These are phyloP conservation scores for Suncus etruscus DNA, from an alignment of 2,113 vertebrate species.

Conservation along the genomic window DNA sequence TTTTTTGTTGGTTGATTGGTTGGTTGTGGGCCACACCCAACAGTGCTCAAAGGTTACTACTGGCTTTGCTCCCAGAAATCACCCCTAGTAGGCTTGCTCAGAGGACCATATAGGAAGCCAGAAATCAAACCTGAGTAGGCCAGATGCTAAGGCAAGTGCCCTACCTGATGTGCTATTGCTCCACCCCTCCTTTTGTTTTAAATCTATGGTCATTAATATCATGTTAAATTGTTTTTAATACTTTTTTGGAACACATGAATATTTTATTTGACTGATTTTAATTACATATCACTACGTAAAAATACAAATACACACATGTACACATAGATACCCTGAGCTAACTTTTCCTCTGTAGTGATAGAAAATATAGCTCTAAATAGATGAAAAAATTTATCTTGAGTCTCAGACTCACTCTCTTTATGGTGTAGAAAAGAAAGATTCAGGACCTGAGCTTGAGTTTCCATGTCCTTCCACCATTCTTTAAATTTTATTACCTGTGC, in stretches of 20 bases:
- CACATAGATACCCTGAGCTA: not conserved
- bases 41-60: too few relatives aligned
- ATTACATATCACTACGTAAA: not conserved
- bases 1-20: too few relatives aligned
- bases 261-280: constrained; percentile 20
- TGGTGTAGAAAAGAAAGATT: not conserved
- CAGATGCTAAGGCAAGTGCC: too few relatives aligned
- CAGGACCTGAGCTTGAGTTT: not conserved
- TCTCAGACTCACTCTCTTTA: not conserved
- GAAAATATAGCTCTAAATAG: too few relatives aligned
- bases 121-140: too few relatives aligned
- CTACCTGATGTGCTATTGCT: too few relatives aligned
- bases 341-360: not conserved
- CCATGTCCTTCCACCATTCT: not conserved
- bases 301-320: not conserved
- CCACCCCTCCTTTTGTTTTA: too few relatives aligned
- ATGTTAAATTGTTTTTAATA: constrained; percentile 32
- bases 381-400: not conserved
- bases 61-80: too few relatives aligned
- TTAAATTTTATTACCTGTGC: not conserved
- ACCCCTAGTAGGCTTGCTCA: too few relatives aligned
- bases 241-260: not conserved
- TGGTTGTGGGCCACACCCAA: too few relatives aligned
- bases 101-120: too few relatives aligned
- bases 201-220: not conserved